Base-by-base conservation (phyloP, 2,797 vertebrate species). In the Sebastes elongatus region DNA sequence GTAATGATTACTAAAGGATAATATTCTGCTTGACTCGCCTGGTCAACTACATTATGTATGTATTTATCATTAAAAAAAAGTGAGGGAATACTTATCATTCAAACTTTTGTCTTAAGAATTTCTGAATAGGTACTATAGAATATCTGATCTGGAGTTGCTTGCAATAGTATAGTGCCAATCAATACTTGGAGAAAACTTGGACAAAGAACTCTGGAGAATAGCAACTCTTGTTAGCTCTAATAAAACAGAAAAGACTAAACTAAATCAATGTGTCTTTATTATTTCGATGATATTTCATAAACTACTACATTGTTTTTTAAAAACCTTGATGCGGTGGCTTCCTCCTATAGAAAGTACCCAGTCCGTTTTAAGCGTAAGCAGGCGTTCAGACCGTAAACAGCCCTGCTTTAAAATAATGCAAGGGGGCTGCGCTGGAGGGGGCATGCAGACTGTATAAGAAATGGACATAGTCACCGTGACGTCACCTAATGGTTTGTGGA, bases 1-100 rank as follows among this genome's bases (percentile, higher is more conserved):
- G 60, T 63, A 74, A 23, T 56, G 25, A 55, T 25, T 52, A 55
- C 55, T 64, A 71, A 65, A 76, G 70, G 2, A 53, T 32, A 80
- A 69, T 66, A 64, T 59, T 77, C 30, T 64, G 55, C 25, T 63
- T 71, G 18, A 74, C 38, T 20, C 14, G 25, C 11, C 33, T 68
- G 49, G 57, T 71, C 16, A 61, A 60, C 30, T 69, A 10, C 53
- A 67, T 56, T n/a, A 27, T 74, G 14, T 28, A 22, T 46, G 38
- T 49, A 62, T 61, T 71, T 35, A 56, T n/a, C 1, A 74, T 11
- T 11, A 38, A 33, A 10, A 75, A 76, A 57, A 70, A 60, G 20
- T 55, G 25, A 23, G n/a, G 33, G 9, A 22, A 8, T n/a, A 25
- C 2, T 16, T 23, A 9, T 71, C 49, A 67, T 66, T 69, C 10